Evolutionary conservation across 2,888 invertebrate species (phyloP), one percentile per base, ranked within the genome.

Genomic region (Leptinotarsa juncta): DNA sequence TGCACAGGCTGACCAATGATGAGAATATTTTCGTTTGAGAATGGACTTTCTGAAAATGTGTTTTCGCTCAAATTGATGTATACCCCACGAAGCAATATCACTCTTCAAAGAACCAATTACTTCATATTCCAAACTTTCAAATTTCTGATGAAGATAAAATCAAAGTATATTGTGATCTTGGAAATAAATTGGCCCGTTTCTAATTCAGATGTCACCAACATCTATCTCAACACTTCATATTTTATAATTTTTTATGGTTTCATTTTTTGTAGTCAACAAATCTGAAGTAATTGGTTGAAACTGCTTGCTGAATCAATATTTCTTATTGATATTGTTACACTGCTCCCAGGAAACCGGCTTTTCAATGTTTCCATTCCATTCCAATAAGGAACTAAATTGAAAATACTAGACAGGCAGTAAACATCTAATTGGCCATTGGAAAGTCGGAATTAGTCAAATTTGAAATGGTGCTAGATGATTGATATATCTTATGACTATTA

Each of bases 401-500:
- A n/a, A 18, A 32, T 32, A 42, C 16, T 18, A 26, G 4, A n/a
- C 32, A 16, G n/a, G 16, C 7, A 16, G 7, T 62, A 32, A n/a
- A 42, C 32, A 32, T n/a, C 5, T 16, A 32, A 50, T 16, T 50
- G 67, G 2, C 15, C 32, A 53, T 67, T 53, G 53, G 18, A 67
- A 73, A 55, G 53, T 65, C 60, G 57, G 2, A 57, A 57, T 73
- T 78, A 77, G 77, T 79, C 77, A 76, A 77, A 79, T 79, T 72
- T 76, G 72, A 75, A 77, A 77, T 77, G 76, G 73, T 80, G 77
- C 74, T 80, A 77, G 75, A 71, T 77, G 75, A 75, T 69, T 73
- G 71, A 73, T 75, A 75, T 55, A 74, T 79, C 78, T 77, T 78
- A 78, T 78, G 78, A 78, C 72, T 77, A 78, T 82, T 80, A 81